A percentile compares a stretch with the other conserved stretches of the same genome.
Evolutionary conservation across 2,113 vertebrate genomes (phyloP).

Genomic region (Odocoileus hemionus): DNA sequence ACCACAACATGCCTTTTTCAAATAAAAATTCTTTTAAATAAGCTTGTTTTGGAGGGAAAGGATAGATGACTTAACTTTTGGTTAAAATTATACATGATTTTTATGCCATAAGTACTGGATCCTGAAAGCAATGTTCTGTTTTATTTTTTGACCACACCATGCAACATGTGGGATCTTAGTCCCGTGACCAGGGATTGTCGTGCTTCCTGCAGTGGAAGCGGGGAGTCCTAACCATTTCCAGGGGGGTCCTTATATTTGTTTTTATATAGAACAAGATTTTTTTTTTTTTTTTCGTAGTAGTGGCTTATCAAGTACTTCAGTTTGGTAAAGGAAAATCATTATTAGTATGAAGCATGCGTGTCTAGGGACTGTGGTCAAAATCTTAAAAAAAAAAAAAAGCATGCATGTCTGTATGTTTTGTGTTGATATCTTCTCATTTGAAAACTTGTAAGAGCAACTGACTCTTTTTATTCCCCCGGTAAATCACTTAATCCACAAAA

Average conservation of each 20-base stretch:
- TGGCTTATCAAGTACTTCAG: neutral
- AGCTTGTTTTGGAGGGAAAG: neutral
- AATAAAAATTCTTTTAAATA: neutral
- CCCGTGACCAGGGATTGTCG: neutral
- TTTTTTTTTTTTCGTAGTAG: neutral
- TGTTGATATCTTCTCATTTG: neutral
- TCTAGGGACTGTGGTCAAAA: neutral
- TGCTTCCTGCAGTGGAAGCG: neutral
- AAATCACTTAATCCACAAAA: neutral
- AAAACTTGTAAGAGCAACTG: neutral
- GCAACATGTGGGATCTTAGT: neutral
- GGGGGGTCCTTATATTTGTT: neutral
- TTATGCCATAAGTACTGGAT: neutral
- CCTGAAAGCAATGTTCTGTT: neutral
- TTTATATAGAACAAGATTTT: neutral
- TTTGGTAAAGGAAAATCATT: neutral
- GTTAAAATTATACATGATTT: constrained; percentile 16
- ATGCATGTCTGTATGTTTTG: neutral
- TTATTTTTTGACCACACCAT: neutral
- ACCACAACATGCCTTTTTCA: neutral
- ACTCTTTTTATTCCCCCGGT: neutral
- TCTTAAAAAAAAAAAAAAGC: neutral
- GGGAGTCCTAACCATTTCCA: neutral
- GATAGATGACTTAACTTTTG: neutral
- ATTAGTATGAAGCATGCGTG: neutral